A percentile compares a stretch with the other conserved stretches of the same genome.
Evolutionary conservation across 2,113 vertebrate species (phyloP).

Genomic region (Poeciliopsis retropinna): DNA sequence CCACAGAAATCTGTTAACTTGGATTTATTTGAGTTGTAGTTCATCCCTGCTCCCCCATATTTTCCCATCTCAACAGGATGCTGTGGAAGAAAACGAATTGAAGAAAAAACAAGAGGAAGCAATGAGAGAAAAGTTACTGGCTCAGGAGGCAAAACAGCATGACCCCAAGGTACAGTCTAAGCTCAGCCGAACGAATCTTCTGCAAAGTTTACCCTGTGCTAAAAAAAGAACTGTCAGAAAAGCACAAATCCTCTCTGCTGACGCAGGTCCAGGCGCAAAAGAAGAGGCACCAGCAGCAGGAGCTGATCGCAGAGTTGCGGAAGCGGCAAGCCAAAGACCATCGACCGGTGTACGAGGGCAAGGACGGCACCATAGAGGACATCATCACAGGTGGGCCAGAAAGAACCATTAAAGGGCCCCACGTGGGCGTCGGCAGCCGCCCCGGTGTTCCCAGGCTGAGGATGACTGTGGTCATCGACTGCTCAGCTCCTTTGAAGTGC

Average conservation of each 20-base stretch:
- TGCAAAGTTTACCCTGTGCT: constrained; percentile 43
- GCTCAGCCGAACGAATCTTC: constrained; percentile 1
- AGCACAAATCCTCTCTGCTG: constrained; percentile 18
- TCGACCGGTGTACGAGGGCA: constrained; percentile 94
- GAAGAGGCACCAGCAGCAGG: constrained; percentile 92
- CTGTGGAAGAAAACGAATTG: constrained; percentile 89
- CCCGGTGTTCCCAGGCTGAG: constrained; percentile 41
- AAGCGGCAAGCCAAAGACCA: constrained; percentile 94
- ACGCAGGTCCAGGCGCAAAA: constrained; percentile 83
- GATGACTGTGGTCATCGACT: constrained; percentile 78
- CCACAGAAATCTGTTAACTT: constrained; percentile 6
- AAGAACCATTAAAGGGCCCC: constrained; percentile 21
- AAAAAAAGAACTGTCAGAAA: constrained; percentile 35
- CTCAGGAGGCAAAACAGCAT: constrained; percentile 94
- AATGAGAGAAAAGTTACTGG: constrained; percentile 92
- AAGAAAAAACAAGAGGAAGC: constrained; percentile 95
- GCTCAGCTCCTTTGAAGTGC: constrained; percentile 72
- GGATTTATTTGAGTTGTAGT: constrained; percentile 24
- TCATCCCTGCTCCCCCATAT: constrained; percentile 24
- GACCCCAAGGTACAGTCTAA: constrained; percentile 87
- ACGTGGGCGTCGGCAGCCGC: constrained; percentile 28
- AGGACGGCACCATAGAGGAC: constrained; percentile 96
- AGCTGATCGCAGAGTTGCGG: constrained; percentile 92
- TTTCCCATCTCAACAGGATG: constrained; percentile 82
- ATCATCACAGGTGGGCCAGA: constrained; percentile 93